phyloP scores from a whole-genome alignment of 2,888 invertebrate species.

The Busseola fusca region DNA sequence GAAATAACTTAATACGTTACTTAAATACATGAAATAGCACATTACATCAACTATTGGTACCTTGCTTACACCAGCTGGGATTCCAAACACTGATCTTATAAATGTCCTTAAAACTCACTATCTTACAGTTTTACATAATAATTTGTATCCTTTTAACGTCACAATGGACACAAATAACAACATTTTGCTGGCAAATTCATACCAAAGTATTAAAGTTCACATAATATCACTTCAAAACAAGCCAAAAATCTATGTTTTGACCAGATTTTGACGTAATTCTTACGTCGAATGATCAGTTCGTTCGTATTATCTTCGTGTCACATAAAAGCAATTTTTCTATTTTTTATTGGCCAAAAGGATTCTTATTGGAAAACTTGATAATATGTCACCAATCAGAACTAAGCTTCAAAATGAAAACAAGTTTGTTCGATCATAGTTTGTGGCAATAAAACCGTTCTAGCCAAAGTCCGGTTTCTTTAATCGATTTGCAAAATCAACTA shows the following conservation, averaged over 20 bases:
- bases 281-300: slow-evolving; percentile 62
- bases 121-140: slow-evolving; percentile 61
- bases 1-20: slow-evolving; percentile 45
- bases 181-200: slow-evolving; percentile 56
- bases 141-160: slow-evolving; percentile 42
- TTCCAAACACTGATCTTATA: slow-evolving; percentile 67
- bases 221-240: slow-evolving; percentile 75
- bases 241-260: slow-evolving; percentile 77
- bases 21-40: slow-evolving; percentile 57
- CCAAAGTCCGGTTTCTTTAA: slow-evolving; percentile 18
- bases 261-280: slow-evolving; percentile 70
- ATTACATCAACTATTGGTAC: slow-evolving; percentile 59
- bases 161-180: slow-evolving; percentile 49
- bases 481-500: slow-evolving; percentile 6
- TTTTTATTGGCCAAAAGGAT: slow-evolving; percentile 53
- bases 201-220: slow-evolving; percentile 41
- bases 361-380: slow-evolving; percentile 18
- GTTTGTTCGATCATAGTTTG: neutral
- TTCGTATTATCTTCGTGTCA: slow-evolving; percentile 56
- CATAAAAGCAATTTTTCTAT: neutral
- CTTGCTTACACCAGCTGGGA: slow-evolving; percentile 77
- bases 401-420: neutral
- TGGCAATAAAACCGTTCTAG: slow-evolving; percentile 16
- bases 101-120: slow-evolving; percentile 64
- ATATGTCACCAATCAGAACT: slow-evolving; percentile 42